These are phyloP conservation scores for Pseudococcus longispinus DNA, from an alignment of 2,888 invertebrate species.

Conservation along the genomic window DNA sequence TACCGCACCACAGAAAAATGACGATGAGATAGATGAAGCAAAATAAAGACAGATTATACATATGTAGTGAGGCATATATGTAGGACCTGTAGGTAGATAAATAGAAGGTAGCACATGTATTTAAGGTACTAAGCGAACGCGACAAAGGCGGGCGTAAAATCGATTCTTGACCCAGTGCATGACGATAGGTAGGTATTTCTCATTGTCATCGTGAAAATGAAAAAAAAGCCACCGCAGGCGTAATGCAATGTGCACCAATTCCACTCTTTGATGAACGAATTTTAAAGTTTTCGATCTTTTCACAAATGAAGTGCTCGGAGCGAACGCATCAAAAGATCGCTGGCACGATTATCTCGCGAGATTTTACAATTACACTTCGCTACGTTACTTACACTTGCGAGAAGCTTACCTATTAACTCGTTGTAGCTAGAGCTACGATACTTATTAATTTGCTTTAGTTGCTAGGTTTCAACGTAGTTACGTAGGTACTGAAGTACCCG, in stretches of 20 bases:
- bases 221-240: not conserved
- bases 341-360: not conserved
- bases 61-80: too few relatives aligned
- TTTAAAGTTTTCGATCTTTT: not conserved
- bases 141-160: not conserved
- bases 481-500: not conserved
- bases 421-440: too few relatives aligned
- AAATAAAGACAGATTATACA: too few relatives aligned
- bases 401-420: too few relatives aligned
- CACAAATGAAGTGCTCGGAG: not conserved
- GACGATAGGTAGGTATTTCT: constrained; percentile 17
- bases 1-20: not conserved
- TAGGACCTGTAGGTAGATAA: too few relatives aligned
- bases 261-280: not conserved
- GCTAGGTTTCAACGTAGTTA: too few relatives aligned
- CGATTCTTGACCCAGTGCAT: constrained; percentile 41
- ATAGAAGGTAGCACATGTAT: too few relatives aligned
- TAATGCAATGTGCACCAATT: not conserved
- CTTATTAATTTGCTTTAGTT: too few relatives aligned
- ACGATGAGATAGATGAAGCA: too few relatives aligned
- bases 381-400: not conserved
- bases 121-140: not conserved
- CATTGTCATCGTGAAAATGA: constrained; percentile 31
- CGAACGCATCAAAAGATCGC: not conserved
- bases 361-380: not conserved